A percentile compares a stretch with the other conserved stretches of the same genome.
Conservation (phyloP, 2,113 vertebrate species). For the Cephalopholis sonnerati region DNA sequence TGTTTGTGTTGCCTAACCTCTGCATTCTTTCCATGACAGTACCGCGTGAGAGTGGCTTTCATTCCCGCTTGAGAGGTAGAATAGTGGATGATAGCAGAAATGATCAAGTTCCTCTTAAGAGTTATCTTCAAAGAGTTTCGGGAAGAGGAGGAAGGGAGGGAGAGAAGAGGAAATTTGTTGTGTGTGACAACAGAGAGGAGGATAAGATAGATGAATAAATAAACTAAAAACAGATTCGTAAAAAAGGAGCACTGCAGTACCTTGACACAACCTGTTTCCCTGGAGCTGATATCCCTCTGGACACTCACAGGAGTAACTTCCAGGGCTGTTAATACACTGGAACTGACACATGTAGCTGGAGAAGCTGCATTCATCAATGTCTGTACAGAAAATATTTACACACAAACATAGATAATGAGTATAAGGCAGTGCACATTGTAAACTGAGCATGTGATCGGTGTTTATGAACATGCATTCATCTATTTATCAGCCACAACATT, state of each 20-base stretch:
- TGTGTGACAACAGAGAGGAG: constrained; percentile 43
- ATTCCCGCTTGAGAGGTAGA: constrained; percentile 52
- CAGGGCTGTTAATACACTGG: constrained; percentile 93
- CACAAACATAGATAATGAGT: neutral
- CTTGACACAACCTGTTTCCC: constrained; percentile 92
- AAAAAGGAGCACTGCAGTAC: constrained; percentile 74
- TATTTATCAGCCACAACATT: too few relatives aligned
- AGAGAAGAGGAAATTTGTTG: constrained; percentile 20
- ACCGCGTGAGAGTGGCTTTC: constrained; percentile 54
- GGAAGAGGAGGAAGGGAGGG: constrained; percentile 7
- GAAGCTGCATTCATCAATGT: constrained; percentile 94
- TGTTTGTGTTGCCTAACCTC: constrained; percentile 64
- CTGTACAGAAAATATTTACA: constrained; percentile 75
- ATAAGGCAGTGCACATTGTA: neutral
- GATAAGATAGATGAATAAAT: constrained; percentile 22
- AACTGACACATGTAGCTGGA: constrained; percentile 94
- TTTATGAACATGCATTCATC: neutral
- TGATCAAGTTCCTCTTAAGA: constrained; percentile 9
- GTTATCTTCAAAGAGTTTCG: constrained; percentile 48
- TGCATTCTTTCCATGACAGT: constrained; percentile 77
- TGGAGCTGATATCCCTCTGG: constrained; percentile 95
- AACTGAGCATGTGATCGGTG: neutral
- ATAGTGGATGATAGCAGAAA: constrained; percentile 36
- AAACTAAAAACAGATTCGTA: neutral
- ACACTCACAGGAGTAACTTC: constrained; percentile 92